Evolutionary conservation across 1,140 invertebrate genomes (phyloP).

Genomic region (Macrosteles quadrilineatus): DNA sequence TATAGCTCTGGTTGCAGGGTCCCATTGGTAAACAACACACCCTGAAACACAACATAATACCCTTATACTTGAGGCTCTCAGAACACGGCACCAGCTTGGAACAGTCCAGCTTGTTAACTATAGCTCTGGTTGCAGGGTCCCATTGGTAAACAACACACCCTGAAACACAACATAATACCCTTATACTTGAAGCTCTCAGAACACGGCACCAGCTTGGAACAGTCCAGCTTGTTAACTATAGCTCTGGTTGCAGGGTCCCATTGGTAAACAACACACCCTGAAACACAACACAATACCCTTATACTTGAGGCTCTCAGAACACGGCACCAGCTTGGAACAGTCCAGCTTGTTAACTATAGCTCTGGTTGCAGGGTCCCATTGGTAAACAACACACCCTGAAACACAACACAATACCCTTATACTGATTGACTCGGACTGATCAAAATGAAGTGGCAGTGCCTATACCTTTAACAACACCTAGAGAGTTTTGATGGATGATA

Average conservation of each 20-base stretch:
- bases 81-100: conserved; percentile 90
- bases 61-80: conserved; percentile 88
- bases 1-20: conserved; percentile 62
- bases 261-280: conserved; percentile 81
- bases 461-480: too few species aligned
- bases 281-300: conserved; percentile 67
- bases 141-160: conserved; percentile 86
- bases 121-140: conserved; percentile 63
- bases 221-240: conserved; percentile 81
- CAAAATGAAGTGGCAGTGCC: too few species aligned
- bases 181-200: conserved; percentile 91
- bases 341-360: conserved; percentile 78
- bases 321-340: conserved; percentile 88
- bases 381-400: conserved; percentile 78
- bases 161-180: conserved; percentile 60
- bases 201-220: conserved; percentile 88
- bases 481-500: too few species aligned
- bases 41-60: conserved; percentile 63
- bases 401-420: too few species aligned
- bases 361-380: conserved; percentile 71
- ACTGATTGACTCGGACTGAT: too few species aligned
- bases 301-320: conserved; percentile 88
- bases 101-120: conserved; percentile 84
- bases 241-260: conserved; percentile 69
- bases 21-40: conserved; percentile 86